phyloP scores from a whole-genome alignment of 1,140 invertebrate genomes.

The Coptotermes formosanus region DNA sequence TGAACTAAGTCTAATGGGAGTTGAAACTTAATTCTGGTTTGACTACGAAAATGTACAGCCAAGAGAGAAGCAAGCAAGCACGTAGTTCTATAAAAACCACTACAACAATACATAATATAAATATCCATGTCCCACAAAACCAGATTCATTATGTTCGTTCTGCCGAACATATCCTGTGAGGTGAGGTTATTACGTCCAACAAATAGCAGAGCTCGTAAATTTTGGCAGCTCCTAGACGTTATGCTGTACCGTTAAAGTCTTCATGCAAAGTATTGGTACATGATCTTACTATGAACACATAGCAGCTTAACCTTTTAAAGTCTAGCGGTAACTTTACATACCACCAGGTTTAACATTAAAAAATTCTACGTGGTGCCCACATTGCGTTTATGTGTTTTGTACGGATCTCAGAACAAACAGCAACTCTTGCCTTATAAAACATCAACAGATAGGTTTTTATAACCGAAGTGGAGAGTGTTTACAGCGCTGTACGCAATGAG shows the following conservation, averaged over 20 bases:
- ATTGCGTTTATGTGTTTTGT: no score
- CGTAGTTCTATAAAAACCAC: conserved; percentile 1
- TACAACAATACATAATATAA: neutral
- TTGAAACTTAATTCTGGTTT: conserved; percentile 9
- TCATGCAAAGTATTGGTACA: neutral
- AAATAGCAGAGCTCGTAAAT: neutral
- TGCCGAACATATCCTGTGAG: neutral
- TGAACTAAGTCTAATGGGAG: conserved; percentile 12
- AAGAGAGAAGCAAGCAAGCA: neutral
- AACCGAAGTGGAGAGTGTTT: no score
- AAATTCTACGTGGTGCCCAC: no score
- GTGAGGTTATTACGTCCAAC: neutral
- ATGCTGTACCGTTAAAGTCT: neutral
- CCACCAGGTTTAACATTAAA: no score
- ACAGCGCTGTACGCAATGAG: no score
- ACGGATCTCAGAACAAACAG: no score
- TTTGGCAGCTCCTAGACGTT: neutral
- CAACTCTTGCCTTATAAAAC: no score
- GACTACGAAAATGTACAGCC: conserved; percentile 5
- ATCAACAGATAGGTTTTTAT: no score
- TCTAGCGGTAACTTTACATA: no score
- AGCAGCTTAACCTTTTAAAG: no score
- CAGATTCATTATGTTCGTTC: neutral
- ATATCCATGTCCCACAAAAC: neutral
- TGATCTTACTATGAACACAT: neutral